Evolutionary conservation across 1,140 invertebrate genomes (phyloP).

Genomic region (Eupristina koningsbergeri): DNA sequence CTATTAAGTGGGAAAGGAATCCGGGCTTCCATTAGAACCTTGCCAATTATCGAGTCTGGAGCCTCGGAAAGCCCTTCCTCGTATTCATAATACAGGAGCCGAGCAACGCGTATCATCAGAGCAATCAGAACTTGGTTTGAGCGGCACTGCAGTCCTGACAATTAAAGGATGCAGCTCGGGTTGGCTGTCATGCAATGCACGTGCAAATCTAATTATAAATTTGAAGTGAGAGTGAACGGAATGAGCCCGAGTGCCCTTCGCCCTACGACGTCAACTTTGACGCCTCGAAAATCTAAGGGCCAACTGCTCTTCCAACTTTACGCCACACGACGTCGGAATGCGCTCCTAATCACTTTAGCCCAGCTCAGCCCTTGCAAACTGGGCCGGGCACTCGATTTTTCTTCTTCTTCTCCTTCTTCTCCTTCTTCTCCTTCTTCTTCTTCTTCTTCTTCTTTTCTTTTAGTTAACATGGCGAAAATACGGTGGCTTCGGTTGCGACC

Average conservation of each 20-base stretch:
- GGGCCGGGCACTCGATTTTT: no score
- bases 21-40: no score
- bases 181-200: conserved; percentile 45
- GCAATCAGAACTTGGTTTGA: background rate
- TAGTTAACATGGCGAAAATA: no score
- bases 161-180: conserved; percentile 51
- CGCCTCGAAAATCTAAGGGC: background rate
- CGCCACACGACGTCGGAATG: background rate
- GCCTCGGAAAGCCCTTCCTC: background rate
- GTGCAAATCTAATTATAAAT: conserved; percentile 49
- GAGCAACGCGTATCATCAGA: background rate
- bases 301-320: background rate
- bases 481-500: no score
- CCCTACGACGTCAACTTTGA: background rate
- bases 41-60: no score
- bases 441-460: no score
- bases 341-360: background rate
- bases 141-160: conserved; percentile 27
- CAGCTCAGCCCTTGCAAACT: no score
- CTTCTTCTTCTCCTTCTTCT: no score
- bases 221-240: conserved; percentile 24
- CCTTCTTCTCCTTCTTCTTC: no score
- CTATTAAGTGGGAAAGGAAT: background rate
- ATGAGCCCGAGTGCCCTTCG: background rate
- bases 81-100: background rate